Percentiles rank a stretch among this genome's conserved stretches.
These are phyloP conservation scores for Agriopis leucophaearia DNA, from an alignment of 2,888 invertebrate species.

Conservation along the genomic window DNA sequence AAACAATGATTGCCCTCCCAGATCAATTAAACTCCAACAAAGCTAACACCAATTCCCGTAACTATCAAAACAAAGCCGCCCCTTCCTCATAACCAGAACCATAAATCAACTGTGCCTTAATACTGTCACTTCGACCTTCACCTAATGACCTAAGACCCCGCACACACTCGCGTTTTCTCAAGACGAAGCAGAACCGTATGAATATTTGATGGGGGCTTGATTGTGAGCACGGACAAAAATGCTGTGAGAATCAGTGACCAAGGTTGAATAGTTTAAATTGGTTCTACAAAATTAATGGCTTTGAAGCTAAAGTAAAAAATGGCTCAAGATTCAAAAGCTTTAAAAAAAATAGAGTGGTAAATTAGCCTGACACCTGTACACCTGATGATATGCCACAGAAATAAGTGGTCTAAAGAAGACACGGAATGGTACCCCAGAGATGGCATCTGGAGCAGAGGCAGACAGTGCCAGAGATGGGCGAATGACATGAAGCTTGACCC, in stretches of 20 bases:
- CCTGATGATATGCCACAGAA: too few species aligned
- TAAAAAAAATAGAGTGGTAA: too few species aligned
- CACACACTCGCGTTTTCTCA: constrained; percentile 34
- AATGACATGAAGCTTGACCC: too few species aligned
- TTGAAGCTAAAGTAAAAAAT: background rate
- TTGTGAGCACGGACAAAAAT: constrained; percentile 25
- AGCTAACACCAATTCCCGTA: constrained; percentile 9
- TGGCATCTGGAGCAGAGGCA: too few species aligned
- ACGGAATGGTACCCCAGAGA: too few species aligned
- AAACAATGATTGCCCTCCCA: background rate
- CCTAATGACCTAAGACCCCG: constrained; percentile 32
- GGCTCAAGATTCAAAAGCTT: background rate
- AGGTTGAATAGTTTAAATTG: constrained; percentile 2
- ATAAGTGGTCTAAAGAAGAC: too few species aligned
- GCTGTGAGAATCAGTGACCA: constrained; percentile 15
- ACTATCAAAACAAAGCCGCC: constrained; percentile 28
- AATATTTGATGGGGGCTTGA: constrained; percentile 37
- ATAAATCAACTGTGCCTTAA: constrained; percentile 36
- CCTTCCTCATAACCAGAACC: constrained; percentile 30
- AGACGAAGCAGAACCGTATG: constrained; percentile 34
- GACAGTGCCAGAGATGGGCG: too few species aligned
- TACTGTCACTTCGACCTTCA: constrained; percentile 36
- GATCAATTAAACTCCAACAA: constrained; percentile 23
- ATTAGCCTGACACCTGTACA: too few species aligned
- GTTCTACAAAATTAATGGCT: background rate